A percentile compares a stretch with the other conserved stretches of the same genome.
These are phyloP conservation scores for cattle (Bos taurus) DNA, from an alignment of 2,113 vertebrate genomes.

Conservation along the genomic window DNA sequence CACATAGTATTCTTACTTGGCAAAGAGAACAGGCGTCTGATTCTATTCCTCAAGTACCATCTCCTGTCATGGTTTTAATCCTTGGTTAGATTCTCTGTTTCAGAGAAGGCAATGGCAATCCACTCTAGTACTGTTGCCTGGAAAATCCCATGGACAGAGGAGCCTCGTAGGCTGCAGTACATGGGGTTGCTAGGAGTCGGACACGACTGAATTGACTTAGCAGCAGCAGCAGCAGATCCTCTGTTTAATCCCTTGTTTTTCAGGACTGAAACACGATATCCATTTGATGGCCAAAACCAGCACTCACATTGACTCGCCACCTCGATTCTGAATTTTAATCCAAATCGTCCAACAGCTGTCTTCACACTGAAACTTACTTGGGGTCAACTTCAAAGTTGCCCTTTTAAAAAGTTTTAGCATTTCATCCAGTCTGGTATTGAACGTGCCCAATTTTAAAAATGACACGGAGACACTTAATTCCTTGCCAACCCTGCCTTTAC, in stretches of 20 bases:
- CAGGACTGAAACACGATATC: accelerated
- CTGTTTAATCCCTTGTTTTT: not conserved
- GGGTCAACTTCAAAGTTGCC: not conserved
- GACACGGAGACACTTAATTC: not conserved
- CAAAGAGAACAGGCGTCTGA: not conserved
- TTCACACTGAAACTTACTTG: not conserved
- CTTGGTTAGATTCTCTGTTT: not conserved
- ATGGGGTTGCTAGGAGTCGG: no score
- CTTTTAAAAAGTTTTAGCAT: not conserved
- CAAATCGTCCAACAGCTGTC: not conserved
- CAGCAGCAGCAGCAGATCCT: not conserved
- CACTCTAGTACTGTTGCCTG: no score
- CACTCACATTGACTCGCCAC: accelerated
- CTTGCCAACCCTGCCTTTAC: no score
- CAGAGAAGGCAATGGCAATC: no score
- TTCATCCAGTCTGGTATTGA: not conserved
- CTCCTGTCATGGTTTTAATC: not conserved
- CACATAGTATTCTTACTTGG: accelerated
- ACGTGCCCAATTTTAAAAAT: accelerated
- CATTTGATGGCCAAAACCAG: accelerated
- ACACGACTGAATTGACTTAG: no score
- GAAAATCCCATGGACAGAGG: no score
- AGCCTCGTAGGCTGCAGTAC: no score
- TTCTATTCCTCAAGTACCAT: accelerated
- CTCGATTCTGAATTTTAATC: not conserved